phyloP scores from a whole-genome alignment of 2,113 vertebrate genomes.

The Ciconia maguari region DNA sequence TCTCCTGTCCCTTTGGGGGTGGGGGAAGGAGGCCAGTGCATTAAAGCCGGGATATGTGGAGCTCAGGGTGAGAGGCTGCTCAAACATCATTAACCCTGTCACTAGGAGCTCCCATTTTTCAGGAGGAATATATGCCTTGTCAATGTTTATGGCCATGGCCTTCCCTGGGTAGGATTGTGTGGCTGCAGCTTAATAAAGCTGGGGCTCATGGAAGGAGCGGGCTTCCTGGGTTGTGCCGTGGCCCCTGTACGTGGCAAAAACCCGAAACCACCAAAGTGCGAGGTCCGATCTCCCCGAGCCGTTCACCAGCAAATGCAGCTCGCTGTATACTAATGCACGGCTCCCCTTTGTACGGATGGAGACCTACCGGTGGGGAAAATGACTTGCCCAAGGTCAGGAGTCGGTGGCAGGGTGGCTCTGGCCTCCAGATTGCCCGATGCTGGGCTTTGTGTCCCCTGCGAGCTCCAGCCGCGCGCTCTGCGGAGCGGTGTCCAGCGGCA shows the following conservation, averaged over 20 bases:
- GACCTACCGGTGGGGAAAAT: background rate
- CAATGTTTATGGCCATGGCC: background rate
- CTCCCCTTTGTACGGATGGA: background rate
- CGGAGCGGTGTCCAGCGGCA: background rate
- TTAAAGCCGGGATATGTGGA: constrained; percentile 4
- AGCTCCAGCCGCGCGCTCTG: background rate
- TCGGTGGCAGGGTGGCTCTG: background rate
- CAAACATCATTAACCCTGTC: constrained; percentile 45
- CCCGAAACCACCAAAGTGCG: rapidly evolving
- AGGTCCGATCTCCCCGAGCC: background rate
- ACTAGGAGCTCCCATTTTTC: constrained; percentile 14
- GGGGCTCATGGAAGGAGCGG: background rate
- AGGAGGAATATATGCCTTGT: constrained; percentile 2
- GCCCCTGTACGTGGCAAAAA: background rate
- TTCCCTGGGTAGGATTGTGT: background rate
- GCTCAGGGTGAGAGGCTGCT: constrained; percentile 50
- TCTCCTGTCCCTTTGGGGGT: background rate
- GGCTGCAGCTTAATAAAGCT: background rate
- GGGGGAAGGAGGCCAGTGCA: constrained; percentile 8
- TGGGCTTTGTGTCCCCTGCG: background rate
- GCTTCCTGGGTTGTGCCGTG: background rate
- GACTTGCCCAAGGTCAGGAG: background rate
- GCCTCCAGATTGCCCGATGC: background rate
- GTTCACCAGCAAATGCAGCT: background rate
- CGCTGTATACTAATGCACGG: background rate